Evolutionary conservation across 1,140 invertebrate species (phyloP).

Genomic region (Bombus polaris): DNA sequence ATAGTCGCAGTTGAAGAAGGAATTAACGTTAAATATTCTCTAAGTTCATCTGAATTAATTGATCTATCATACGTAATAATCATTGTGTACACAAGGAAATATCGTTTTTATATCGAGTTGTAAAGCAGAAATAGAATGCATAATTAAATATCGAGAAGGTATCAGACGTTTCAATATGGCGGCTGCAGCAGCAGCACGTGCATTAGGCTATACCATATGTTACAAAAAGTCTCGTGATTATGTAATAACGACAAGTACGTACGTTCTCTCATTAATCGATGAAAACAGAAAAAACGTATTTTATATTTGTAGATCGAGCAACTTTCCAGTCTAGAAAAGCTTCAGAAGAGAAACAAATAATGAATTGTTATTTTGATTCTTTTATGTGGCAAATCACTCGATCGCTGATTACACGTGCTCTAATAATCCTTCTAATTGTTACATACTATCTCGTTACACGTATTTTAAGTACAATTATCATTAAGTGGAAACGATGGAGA

Average conservation of each 20-base stretch:
- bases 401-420: background rate
- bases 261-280: background rate
- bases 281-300: background rate
- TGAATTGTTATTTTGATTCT: background rate
- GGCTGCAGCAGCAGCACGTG: constrained; percentile 47
- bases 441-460: background rate
- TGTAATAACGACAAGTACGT: background rate
- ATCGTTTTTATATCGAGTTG: too few relatives aligned
- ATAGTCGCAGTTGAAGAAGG: background rate
- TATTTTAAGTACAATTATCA: background rate
- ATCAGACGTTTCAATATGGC: constrained; percentile 39
- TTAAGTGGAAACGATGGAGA: background rate
- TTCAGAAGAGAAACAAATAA: background rate
- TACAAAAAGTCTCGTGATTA: constrained; percentile 30
- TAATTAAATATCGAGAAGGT: background rate
- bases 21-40: background rate
- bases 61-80: background rate
- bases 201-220: constrained; percentile 55
- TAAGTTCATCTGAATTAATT: background rate
- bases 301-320: background rate
- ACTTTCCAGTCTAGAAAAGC: background rate
- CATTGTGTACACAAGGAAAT: background rate
- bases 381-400: background rate
- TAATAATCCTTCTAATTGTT: background rate
- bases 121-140: background rate